Evolutionary conservation across 2,888 invertebrate genomes (phyloP).

Genomic region (Ectemnius continuus): DNA sequence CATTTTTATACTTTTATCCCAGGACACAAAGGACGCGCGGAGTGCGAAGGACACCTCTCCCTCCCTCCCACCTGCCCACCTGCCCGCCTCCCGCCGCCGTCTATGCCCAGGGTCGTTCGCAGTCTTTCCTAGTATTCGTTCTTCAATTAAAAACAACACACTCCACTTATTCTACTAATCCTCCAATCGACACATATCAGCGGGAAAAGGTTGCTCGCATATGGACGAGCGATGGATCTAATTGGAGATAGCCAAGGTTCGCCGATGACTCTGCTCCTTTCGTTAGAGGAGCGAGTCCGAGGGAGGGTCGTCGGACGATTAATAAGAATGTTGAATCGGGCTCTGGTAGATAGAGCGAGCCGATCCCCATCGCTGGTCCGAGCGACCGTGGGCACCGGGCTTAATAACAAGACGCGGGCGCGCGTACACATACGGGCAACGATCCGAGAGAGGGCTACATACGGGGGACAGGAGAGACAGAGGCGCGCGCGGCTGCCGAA

Average conservation of each 20-base stretch:
- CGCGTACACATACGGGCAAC: slow-evolving; percentile 48
- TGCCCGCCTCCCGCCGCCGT: too few relatives aligned
- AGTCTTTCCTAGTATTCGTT: neutral
- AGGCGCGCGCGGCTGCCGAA: slow-evolving; percentile 9
- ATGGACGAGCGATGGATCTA: too few relatives aligned
- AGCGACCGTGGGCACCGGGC: slow-evolving; percentile 51
- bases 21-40: neutral
- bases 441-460: slow-evolving; percentile 42
- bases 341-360: slow-evolving; percentile 27
- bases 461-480: slow-evolving; percentile 11
- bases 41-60: neutral
- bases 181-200: too few relatives aligned
- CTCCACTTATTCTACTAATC: neutral
- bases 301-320: slow-evolving; percentile 44
- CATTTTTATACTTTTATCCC: neutral
- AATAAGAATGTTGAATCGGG: slow-evolving; percentile 46
- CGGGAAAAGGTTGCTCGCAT: too few relatives aligned
- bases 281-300: slow-evolving; percentile 7
- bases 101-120: neutral
- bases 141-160: neutral
- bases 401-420: slow-evolving; percentile 59
- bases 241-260: too few relatives aligned
- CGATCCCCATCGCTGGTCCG: slow-evolving; percentile 34
- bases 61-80: too few relatives aligned
- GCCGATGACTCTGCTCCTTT: too few relatives aligned